A percentile compares a stretch with the other conserved stretches of the same genome.
These are phyloP conservation scores for Micronycteris hirsuta DNA, from an alignment of 2,113 vertebrate genomes.

Conservation along the genomic window DNA sequence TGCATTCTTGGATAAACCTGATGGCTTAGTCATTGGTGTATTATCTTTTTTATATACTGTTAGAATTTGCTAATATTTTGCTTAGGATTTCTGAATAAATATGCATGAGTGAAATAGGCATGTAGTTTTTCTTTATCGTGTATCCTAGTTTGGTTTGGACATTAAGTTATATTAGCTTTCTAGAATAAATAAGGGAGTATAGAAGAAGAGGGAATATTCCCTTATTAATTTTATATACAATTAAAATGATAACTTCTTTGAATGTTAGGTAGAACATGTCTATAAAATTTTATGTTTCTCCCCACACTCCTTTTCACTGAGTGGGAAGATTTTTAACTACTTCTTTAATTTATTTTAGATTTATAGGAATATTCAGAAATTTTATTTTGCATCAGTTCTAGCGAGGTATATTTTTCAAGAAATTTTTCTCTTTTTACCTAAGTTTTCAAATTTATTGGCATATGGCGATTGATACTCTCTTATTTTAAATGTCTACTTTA, in stretches of 20 bases:
- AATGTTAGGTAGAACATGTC: neutral
- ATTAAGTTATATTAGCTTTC: neutral
- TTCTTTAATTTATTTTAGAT: neutral
- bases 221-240: neutral
- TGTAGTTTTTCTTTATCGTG: neutral
- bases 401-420: neutral
- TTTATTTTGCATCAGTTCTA: neutral
- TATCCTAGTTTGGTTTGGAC: neutral
- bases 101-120: neutral
- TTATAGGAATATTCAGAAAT: neutral
- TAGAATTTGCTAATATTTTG: slow-evolving; percentile 1
- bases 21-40: neutral
- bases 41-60: neutral
- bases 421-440: neutral
- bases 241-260: neutral
- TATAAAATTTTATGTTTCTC: neutral
- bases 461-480: neutral
- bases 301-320: neutral
- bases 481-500: neutral
- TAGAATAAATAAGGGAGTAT: neutral
- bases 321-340: neutral
- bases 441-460: neutral
- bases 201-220: neutral
- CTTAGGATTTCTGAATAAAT: neutral
- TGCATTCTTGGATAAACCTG: neutral